Base-by-base conservation (phyloP, 2,797 vertebrate species). In the Hylomyscus alleni region DNA sequence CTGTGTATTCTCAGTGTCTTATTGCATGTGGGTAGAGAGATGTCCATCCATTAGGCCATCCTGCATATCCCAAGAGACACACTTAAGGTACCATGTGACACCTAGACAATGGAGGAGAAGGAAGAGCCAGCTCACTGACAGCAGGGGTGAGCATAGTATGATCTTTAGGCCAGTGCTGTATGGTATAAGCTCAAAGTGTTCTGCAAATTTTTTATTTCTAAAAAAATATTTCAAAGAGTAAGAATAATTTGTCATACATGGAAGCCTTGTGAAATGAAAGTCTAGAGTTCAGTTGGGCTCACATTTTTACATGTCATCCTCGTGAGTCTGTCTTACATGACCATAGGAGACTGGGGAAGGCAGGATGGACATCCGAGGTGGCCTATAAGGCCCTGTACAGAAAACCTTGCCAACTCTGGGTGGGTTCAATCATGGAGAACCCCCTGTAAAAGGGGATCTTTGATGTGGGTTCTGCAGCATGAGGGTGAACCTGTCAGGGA, bases 161-260 rank as follows among this genome's bases (percentile, higher is more conserved):
- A 24, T 29, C 4, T 20, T n/a, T 6, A 60, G 24, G 24, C 47
- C 78, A 60, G 31, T 72, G 58, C 47, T 34, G 8, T 50, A 31
- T 29, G n/a, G 52, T 13, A 24, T 9, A 0, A 60, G 1, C 37
- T 83, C 13, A 56, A 95, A 78, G 85, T 50, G 6, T 44, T 91
- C 81, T 86, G 44, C 10, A 73, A 34, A 60, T 67, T 54, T 67
- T 54, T 26, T 67, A 37, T 31, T 89, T 37, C n/a, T 77, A 92
- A 82, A 91, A 77, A 84, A 92, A 77, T 34, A 93, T 50, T 60
- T 0, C 54, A 24, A 91, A 82, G 65, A 58, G 56, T 69, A 87
- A 78, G 31, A 34, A 76, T 67, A 90, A 78, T 92, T 88, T 47
- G 15, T 56, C 12, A 44, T 54, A 58, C 37, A 89, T 73, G 29